Evolutionary conservation across 2,888 invertebrate genomes (phyloP).

Genomic region (Theretra japonica): DNA sequence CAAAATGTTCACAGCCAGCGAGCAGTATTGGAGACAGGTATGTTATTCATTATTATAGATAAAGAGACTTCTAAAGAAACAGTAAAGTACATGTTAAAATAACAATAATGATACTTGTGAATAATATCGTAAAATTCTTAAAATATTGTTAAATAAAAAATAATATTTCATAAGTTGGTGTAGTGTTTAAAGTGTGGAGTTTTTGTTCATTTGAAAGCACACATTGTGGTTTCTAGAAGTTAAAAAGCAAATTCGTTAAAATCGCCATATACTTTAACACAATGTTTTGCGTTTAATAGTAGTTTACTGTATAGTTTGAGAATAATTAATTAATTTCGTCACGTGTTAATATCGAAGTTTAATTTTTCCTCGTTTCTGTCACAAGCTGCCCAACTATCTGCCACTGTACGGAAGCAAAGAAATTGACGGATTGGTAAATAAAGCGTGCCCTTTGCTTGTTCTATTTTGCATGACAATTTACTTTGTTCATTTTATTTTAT

Average conservation of each 20-base stretch:
- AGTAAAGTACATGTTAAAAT: too few relatives aligned
- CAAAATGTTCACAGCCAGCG: constrained; percentile 90
- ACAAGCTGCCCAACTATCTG: constrained; percentile 90
- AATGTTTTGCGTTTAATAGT: background rate
- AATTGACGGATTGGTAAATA: constrained; percentile 89
- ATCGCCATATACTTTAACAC: background rate
- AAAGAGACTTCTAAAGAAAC: too few relatives aligned
- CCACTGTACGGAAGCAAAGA: constrained; percentile 90
- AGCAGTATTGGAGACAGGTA: constrained; percentile 95
- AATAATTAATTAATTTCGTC: background rate
- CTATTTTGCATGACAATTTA: constrained; percentile 20
- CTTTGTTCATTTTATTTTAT: constrained; percentile 23
- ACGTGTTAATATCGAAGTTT: background rate
- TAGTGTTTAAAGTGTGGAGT: too few relatives aligned
- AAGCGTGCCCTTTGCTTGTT: constrained; percentile 34
- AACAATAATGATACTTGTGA: too few relatives aligned
- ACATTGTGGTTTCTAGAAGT: too few relatives aligned
- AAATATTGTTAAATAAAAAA: too few relatives aligned
- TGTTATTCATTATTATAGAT: constrained; percentile 26
- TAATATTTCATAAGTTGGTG: too few relatives aligned
- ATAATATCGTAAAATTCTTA: too few relatives aligned
- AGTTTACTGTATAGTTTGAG: too few relatives aligned
- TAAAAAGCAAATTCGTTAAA: too few relatives aligned
- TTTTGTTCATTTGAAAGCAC: too few relatives aligned
- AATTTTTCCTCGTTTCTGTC: constrained; percentile 38